Evolutionary conservation across 2,888 invertebrate genomes (phyloP).

Genomic region (Zygothrica quintamaculata): DNA sequence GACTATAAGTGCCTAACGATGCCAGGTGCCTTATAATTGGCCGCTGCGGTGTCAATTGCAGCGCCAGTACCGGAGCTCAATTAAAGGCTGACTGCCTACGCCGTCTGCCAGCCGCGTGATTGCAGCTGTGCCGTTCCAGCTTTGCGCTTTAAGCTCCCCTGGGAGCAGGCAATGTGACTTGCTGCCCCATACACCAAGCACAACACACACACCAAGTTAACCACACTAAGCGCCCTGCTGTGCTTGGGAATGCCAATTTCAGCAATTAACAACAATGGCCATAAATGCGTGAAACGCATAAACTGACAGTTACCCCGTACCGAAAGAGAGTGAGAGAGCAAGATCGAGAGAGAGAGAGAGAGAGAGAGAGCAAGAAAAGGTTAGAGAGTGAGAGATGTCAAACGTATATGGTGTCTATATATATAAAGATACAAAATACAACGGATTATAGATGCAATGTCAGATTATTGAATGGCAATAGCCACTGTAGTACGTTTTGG

Average conservation of each 20-base stretch:
- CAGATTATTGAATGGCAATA: conserved; percentile 58
- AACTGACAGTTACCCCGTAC: conserved; percentile 16
- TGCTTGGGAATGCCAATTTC: conserved; percentile 75
- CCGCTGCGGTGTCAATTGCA: conserved; percentile 80
- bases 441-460: conserved; percentile 50
- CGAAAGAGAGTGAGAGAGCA: too few species aligned
- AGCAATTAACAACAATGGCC: conserved; percentile 79
- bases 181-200: conserved; percentile 47
- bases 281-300: conserved; percentile 61
- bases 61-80: conserved; percentile 74
- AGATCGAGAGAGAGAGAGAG: neutral
- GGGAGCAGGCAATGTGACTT: conserved; percentile 71
- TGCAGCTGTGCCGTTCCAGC: conserved; percentile 24
- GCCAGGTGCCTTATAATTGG: conserved; percentile 72
- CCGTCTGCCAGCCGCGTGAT: conserved; percentile 48
- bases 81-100: conserved; percentile 76
- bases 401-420: too few species aligned
- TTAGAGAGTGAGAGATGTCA: neutral
- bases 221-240: conserved; percentile 65
- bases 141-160: conserved; percentile 50
- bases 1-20: conserved; percentile 33
- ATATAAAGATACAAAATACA: conserved; percentile 21
- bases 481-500: conserved; percentile 44
- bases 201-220: too few species aligned
- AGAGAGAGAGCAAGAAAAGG: neutral